These are phyloP conservation scores for Siderastrea siderea DNA, from an alignment of 92 coral and sea anemone genomes.

Conservation along the genomic window DNA sequence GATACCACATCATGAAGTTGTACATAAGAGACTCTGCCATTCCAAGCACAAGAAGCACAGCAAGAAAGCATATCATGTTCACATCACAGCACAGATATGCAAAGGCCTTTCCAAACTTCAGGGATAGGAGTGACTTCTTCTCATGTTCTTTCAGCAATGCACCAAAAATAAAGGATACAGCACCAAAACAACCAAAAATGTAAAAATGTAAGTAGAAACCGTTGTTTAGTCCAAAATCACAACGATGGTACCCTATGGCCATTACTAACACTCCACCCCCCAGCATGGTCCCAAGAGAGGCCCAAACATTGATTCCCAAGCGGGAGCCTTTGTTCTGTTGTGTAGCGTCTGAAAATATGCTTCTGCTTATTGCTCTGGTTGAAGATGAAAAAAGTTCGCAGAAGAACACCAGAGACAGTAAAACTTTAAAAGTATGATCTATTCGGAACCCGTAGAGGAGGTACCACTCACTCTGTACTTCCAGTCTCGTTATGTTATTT, in stretches of 20 bases:
- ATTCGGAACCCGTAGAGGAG: constrained; percentile 77
- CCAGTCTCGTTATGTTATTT: neutral
- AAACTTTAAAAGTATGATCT: constrained; percentile 73
- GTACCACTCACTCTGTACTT: constrained; percentile 32
- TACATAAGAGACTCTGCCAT: constrained; percentile 91
- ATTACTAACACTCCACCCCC: constrained; percentile 82
- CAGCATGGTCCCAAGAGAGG: constrained; percentile 75
- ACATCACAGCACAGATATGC: constrained; percentile 80
- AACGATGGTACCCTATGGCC: constrained; percentile 79
- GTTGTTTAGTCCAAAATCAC: constrained; percentile 79
- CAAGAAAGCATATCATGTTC: constrained; percentile 76
- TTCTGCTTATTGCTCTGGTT: constrained; percentile 69
- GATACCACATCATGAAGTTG: constrained; percentile 97
- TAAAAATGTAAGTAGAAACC: constrained; percentile 92
- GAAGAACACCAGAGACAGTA: constrained; percentile 69
- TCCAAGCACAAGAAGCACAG: constrained; percentile 87
- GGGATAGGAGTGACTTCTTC: constrained; percentile 77
- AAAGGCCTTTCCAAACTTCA: constrained; percentile 78
- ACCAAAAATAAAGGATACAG: constrained; percentile 77
- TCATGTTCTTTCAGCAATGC: constrained; percentile 76
- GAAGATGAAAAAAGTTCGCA: constrained; percentile 89
- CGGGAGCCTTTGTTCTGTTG: constrained; percentile 71
- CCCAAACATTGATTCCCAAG: constrained; percentile 67
- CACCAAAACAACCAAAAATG: constrained; percentile 76
- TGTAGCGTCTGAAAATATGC: constrained; percentile 77